phyloP scores from a whole-genome alignment of 1,140 invertebrate genomes.

The Dolichoris vasculosae region DNA sequence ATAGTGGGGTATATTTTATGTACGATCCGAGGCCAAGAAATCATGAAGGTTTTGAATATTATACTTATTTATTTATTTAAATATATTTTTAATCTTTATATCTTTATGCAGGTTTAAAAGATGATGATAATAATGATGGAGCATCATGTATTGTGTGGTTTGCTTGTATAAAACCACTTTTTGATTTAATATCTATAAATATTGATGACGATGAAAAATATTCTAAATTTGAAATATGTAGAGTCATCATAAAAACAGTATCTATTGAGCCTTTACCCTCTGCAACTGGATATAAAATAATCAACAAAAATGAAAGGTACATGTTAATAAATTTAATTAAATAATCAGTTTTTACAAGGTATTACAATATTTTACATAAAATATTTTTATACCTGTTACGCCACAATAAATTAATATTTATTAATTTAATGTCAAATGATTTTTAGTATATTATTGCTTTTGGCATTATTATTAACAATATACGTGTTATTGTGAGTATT shows the following conservation, averaged over 20 bases:
- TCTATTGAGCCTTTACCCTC: constrained; percentile 62
- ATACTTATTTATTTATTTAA: constrained; percentile 2
- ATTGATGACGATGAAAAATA: constrained; percentile 64
- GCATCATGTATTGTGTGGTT: constrained; percentile 65
- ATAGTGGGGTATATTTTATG: constrained; percentile 66
- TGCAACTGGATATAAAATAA: constrained; percentile 55
- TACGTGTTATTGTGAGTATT: no score
- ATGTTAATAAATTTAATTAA: not conserved
- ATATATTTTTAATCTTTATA: not conserved
- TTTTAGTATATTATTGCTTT: no score
- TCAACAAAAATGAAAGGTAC: not conserved
- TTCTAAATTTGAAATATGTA: constrained; percentile 60
- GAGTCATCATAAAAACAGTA: constrained; percentile 61
- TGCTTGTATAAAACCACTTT: constrained; percentile 63
- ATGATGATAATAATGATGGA: not conserved
- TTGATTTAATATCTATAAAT: constrained; percentile 59
- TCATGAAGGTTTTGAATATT: constrained; percentile 57
- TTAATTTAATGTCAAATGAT: no score
- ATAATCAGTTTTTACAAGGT: not conserved
- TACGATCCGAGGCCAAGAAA: constrained; percentile 62
- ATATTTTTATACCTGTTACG: no score
- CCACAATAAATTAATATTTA: no score
- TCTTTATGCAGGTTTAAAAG: constrained; percentile 9
- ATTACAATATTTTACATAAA: no score
- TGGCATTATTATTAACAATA: no score